phyloP scores from a whole-genome alignment of 37 sponge, comb jelly and placozoan species.

The Agelas oroides region DNA sequence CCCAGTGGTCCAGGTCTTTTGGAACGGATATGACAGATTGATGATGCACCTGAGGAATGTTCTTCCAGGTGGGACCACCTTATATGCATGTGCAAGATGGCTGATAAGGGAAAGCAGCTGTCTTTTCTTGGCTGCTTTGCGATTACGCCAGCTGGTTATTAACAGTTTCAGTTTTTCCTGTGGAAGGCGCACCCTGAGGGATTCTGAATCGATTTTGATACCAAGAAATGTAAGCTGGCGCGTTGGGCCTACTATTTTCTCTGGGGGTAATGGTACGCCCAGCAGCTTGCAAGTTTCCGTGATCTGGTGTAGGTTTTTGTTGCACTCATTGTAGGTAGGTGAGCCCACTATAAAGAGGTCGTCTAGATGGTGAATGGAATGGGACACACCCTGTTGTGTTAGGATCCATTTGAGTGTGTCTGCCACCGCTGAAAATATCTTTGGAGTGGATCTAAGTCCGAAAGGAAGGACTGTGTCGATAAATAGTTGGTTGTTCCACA shows the following conservation, averaged over 20 bases:
- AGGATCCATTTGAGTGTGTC: not conserved
- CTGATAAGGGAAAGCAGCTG: not conserved
- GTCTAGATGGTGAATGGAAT: not conserved
- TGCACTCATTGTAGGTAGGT: not conserved
- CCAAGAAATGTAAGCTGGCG: not conserved
- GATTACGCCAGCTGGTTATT: not conserved
- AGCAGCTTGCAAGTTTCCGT: not conserved
- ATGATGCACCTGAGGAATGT: not conserved
- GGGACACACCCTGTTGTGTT: not conserved
- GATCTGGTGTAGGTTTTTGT: not conserved
- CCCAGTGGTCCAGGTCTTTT: not conserved
- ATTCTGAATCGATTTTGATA: not conserved
- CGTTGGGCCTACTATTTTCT: not conserved
- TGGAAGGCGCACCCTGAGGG: not conserved
- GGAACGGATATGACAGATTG: not conserved
- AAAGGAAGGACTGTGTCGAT: not conserved
- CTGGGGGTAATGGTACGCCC: not conserved
- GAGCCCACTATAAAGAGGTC: not conserved
- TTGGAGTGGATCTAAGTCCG: not conserved
- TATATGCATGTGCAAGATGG: not conserved
- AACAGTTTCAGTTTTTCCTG: not conserved
- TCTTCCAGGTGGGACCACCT: not conserved
- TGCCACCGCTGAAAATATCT: no score
- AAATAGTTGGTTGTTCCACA: not conserved
- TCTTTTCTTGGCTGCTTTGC: not conserved